Conservation (phyloP, 2,797 vertebrate genomes). For the Falco rusticolus region DNA sequence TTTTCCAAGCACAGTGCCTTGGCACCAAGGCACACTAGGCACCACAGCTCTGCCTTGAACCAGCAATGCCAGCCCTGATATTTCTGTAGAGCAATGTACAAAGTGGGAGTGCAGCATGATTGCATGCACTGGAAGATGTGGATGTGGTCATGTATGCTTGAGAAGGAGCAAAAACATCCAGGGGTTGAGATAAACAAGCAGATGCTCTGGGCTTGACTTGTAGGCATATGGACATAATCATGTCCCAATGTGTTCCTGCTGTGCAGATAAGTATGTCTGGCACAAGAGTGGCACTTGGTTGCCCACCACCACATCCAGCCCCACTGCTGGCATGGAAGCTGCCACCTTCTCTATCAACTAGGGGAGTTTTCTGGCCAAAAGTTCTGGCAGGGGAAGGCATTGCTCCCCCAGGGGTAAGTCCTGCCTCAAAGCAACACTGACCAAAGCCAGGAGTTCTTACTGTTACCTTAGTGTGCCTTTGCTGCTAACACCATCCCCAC, state of each 20-base stretch:
- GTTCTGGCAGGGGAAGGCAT: background rate
- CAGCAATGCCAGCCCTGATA: background rate
- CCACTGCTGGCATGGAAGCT: background rate
- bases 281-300: background rate
- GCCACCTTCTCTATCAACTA: background rate
- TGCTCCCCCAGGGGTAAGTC: background rate
- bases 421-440: background rate
- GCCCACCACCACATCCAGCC: background rate
- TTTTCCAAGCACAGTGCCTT: background rate
- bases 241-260: accelerated
- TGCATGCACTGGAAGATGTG: background rate
- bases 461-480: background rate
- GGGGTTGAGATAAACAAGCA: background rate
- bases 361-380: background rate
- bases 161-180: background rate
- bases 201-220: background rate
- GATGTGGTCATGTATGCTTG: background rate
- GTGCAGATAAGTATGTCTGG: background rate
- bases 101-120: background rate
- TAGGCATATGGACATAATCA: background rate
- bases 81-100: background rate
- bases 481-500: background rate
- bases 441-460: background rate
- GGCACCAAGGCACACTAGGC: background rate
- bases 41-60: background rate